phyloP scores from a whole-genome alignment of 92 coral and sea anemone genomes.

The Galaxea fascicularis region DNA sequence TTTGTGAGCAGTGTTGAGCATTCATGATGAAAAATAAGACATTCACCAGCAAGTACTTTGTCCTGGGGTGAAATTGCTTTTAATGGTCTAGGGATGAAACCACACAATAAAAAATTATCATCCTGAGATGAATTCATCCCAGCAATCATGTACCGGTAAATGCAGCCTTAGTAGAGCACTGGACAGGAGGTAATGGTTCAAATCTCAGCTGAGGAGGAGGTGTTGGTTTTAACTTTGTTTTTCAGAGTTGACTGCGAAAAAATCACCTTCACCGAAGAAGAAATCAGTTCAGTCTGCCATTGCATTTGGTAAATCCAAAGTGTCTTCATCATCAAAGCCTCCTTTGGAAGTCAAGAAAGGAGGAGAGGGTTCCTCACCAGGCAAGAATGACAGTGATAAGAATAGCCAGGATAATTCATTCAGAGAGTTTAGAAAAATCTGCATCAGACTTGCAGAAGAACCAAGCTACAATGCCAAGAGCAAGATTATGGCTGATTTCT shows the following conservation, averaged over 20 bases:
- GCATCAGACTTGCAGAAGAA: constrained; percentile 85
- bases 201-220: too few species aligned
- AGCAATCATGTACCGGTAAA: too few species aligned
- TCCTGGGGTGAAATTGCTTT: too few species aligned
- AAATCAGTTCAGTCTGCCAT: constrained; percentile 40
- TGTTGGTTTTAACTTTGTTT: not conserved
- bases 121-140: too few species aligned
- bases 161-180: too few species aligned
- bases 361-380: constrained; percentile 17
- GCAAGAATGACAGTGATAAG: constrained; percentile 30
- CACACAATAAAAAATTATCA: too few species aligned
- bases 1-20: too few species aligned
- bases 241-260: constrained; percentile 24
- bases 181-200: too few species aligned
- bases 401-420: constrained; percentile 74
- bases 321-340: constrained; percentile 9
- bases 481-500: constrained; percentile 74
- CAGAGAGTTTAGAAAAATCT: constrained; percentile 85
- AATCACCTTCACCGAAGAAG: constrained; percentile 26
- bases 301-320: constrained; percentile 26
- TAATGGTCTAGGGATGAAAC: too few species aligned
- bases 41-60: too few species aligned
- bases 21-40: too few species aligned
- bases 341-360: constrained; percentile 33
- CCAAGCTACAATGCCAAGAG: constrained; percentile 98